These are phyloP conservation scores for Pecten maximus DNA, from an alignment of 2,888 invertebrate genomes.

Conservation along the genomic window DNA sequence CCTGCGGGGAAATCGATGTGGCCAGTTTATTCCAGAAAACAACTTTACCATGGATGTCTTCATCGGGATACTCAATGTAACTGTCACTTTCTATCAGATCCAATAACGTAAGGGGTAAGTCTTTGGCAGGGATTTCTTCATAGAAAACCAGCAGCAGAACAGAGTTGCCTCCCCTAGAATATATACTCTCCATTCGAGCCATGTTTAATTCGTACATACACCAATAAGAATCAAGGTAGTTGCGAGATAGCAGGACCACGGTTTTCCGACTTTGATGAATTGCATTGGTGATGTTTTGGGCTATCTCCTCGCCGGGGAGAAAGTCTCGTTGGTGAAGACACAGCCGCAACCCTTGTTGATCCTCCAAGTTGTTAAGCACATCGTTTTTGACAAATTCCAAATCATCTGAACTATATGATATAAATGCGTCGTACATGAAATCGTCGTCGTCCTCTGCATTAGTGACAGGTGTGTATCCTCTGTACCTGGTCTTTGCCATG, in stretches of 20 bases:
- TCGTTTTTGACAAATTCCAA: slow-evolving; percentile 42
- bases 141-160: slow-evolving; percentile 45
- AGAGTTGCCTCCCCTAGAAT: slow-evolving; percentile 42
- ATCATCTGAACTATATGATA: slow-evolving; percentile 57
- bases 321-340: slow-evolving; percentile 67
- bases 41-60: neutral
- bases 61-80: slow-evolving; percentile 21
- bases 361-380: slow-evolving; percentile 45
- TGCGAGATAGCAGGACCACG: slow-evolving; percentile 60
- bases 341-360: slow-evolving; percentile 51
- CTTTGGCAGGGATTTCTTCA: slow-evolving; percentile 36
- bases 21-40: neutral
- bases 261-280: slow-evolving; percentile 64
- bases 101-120: slow-evolving; percentile 45
- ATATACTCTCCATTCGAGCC: slow-evolving; percentile 64
- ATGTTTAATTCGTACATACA: slow-evolving; percentile 69
- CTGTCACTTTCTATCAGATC: slow-evolving; percentile 41
- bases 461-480: slow-evolving; percentile 41
- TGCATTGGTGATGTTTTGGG: slow-evolving; percentile 63
- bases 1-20: neutral
- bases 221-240: slow-evolving; percentile 62
- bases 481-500: slow-evolving; percentile 50
- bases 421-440: slow-evolving; percentile 61
- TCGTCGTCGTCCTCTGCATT: slow-evolving; percentile 17
- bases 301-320: slow-evolving; percentile 61